These are phyloP conservation scores for Enteromius treurensis DNA, from an alignment of 2,797 vertebrate species.

Conservation along the genomic window DNA sequence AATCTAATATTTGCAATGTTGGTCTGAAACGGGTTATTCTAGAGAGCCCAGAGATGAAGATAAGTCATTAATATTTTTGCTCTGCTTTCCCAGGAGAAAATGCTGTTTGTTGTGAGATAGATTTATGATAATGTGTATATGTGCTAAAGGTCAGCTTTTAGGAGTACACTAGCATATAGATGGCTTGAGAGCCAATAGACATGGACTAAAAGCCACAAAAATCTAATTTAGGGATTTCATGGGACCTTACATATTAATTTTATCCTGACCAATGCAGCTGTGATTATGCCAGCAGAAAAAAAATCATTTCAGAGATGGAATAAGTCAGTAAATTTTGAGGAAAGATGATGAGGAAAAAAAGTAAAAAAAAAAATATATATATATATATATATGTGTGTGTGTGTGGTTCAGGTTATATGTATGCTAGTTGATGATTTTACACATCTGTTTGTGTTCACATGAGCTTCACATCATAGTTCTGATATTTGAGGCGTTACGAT, in stretches of 20 bases:
- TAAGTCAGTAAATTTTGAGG: not conserved
- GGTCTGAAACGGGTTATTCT: not conserved
- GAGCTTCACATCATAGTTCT: not conserved
- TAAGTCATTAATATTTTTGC: not conserved
- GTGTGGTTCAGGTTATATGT: not conserved
- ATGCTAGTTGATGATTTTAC: not conserved
- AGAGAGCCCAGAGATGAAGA: not conserved
- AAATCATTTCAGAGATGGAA: not conserved
- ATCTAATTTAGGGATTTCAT: not conserved
- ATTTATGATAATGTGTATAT: constrained; percentile 28
- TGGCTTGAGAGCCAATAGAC: not conserved
- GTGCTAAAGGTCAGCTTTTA: not conserved
- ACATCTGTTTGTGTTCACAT: not conserved
- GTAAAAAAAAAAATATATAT: too few species aligned
- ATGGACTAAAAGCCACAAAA: not conserved
- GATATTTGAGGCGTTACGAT: not conserved
- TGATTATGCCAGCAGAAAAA: not conserved
- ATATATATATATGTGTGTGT: too few species aligned
- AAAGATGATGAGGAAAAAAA: not conserved
- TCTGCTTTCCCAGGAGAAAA: not conserved
- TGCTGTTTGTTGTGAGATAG: not conserved
- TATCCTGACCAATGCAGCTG: not conserved
- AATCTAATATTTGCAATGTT: not conserved
- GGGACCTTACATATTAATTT: not conserved
- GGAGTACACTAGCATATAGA: not conserved